Base-by-base conservation (phyloP, 1,140 invertebrate species). In the Plutomurus gul region DNA sequence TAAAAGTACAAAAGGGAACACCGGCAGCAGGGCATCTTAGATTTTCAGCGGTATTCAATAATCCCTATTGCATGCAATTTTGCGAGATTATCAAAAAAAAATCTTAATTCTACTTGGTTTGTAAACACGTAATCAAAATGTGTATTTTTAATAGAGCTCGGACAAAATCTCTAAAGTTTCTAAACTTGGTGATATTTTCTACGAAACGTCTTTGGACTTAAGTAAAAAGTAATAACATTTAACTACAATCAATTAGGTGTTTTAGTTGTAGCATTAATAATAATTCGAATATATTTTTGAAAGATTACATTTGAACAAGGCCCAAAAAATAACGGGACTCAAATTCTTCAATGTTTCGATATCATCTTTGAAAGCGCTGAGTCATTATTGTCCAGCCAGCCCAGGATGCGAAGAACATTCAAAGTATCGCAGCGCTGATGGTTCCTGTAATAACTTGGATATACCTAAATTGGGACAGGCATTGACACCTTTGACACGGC, bases 221-320 rank as follows among this genome's bases (percentile, higher is more conserved):
- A 85, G 87, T 11, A 84, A 87, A 37, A 83, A 88, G 88, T 87
- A 83, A 85, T 84, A n/a, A n/a, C n/a, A n/a, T n/a, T n/a, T n/a
- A n/a, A n/a, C n/a, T n/a, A n/a, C n/a, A n/a, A n/a, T n/a, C n/a
- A n/a, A n/a, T n/a, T n/a, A n/a, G n/a, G n/a, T n/a, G n/a, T n/a
- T n/a, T n/a, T n/a, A n/a, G n/a, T n/a, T n/a, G n/a, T n/a, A n/a
- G n/a, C n/a, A n/a, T n/a, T n/a, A n/a, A 22, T 51, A 3, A 51
- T 30, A 1, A 13, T 25, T 56, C 33, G 27, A 30, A 27, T 10
- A 18, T 43, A 71, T 79, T 76, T 13, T 43, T 43, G 11, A 36
- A 79, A 88, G 87, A 39, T 87, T 88, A 71, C 84, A 86, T 5
- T 79, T 88, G 39, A 85, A 83, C 18, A 84, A 85, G 3, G 83